Evolutionary conservation across 2,888 invertebrate species (phyloP), one percentile per base, ranked within the genome.

Genomic region (Hyles lineata): DNA sequence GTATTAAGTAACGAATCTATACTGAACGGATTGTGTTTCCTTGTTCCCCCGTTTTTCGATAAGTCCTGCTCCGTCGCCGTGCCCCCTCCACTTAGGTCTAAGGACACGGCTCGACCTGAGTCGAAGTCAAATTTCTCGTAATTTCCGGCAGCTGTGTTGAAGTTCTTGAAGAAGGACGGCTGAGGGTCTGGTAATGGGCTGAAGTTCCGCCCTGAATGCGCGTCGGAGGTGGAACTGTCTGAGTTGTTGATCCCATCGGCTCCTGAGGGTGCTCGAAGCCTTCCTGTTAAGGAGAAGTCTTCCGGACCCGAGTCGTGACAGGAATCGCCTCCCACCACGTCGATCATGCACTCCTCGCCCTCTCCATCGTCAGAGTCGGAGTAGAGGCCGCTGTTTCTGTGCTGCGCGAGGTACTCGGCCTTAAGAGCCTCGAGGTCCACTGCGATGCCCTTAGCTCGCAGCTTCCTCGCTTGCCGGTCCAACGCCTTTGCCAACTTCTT

Each of bases 401-500:
- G 96, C 89, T 97, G 97, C 17, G 97, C 96, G 82, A 98, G 96
- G 95, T 98, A 98, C 89, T 98, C 98, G 69, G 97, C 95, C 82
- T 97, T 97, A 71, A 98, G 93, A 4, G 98, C 97, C 83, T 98
- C 97, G 76, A 98, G 92, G 89, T 98, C 98, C 29, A 98, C 98
- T 23, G 97, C 96, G 84, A 98, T 98, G 80, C 98, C 98, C 90
- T 98, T 98, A 70, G 98, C 97, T 73, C 98, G 96, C 75, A 99
- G 95, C 89, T 99, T 99, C 81, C 98, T 96, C 82, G 99, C 99
- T 92, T 98, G 98, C 73, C 98, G 95, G 89, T 98, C 98, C 82
- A 98, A 95, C 77, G 98, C 98, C 92, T 99, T 99, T 86, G 98
- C 96, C 87, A 98, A 95, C 94, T 99, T 98, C 95, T 98, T 98